phyloP scores from a whole-genome alignment of 1,140 invertebrate genomes.

The Lycorma delicatula region DNA sequence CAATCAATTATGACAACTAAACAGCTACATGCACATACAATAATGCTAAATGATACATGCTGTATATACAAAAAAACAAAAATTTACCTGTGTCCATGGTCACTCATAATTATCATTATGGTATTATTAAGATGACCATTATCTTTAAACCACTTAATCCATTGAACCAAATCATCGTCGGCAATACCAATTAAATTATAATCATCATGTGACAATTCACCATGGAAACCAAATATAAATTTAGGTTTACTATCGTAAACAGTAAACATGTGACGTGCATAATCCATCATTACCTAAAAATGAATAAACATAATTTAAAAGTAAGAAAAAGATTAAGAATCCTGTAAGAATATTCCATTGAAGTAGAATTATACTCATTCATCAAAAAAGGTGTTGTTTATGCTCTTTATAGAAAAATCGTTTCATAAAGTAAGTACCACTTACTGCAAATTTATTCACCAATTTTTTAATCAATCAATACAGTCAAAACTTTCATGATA shows the following conservation, averaged over 20 bases:
- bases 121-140: slow-evolving; percentile 63
- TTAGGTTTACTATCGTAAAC: slow-evolving; percentile 57
- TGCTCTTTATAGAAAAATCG: too few species aligned
- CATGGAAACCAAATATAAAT: slow-evolving; percentile 81
- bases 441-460: too few species aligned
- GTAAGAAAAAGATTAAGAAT: too few species aligned
- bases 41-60: neutral
- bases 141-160: slow-evolving; percentile 50
- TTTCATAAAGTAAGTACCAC: too few species aligned
- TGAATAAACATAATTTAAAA: slow-evolving; percentile 22
- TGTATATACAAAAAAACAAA: neutral
- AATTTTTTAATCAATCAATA: too few species aligned
- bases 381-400: too few species aligned
- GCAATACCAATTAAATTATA: slow-evolving; percentile 65
- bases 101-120: slow-evolving; percentile 74
- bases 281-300: slow-evolving; percentile 53
- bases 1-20: too few species aligned
- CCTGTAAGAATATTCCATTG: too few species aligned
- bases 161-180: slow-evolving; percentile 61
- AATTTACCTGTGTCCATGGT: slow-evolving; percentile 72
- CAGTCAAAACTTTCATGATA: too few species aligned
- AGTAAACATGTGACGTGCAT: slow-evolving; percentile 50
- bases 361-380: too few species aligned
- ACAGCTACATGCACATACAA: too few species aligned
- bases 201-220: slow-evolving; percentile 81